Conservation (phyloP, 1,140 invertebrate genomes). For the Bombus difficillimus region DNA sequence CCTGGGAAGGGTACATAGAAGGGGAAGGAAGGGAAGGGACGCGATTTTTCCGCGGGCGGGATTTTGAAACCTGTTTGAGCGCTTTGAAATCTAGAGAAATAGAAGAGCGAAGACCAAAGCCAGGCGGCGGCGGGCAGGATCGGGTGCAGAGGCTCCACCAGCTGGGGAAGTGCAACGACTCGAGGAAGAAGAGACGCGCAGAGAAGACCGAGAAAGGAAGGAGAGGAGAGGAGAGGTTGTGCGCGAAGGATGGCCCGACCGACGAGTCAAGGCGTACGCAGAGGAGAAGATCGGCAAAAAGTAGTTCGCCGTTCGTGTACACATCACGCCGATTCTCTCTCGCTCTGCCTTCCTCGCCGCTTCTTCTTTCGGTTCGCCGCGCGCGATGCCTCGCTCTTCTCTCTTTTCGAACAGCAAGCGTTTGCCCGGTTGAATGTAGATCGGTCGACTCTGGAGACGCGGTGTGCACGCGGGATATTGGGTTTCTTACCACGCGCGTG, state of each 20-base stretch:
- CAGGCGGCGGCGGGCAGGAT: slow-evolving; percentile 64
- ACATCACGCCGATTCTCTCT: slow-evolving; percentile 59
- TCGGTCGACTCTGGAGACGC: slow-evolving; percentile 18
- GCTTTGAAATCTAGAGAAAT: slow-evolving; percentile 81
- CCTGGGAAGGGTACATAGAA: background rate
- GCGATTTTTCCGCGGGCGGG: slow-evolving; percentile 81
- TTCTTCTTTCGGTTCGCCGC: slow-evolving; percentile 35
- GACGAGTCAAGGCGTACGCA: slow-evolving; percentile 70
- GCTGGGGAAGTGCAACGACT: slow-evolving; percentile 55
- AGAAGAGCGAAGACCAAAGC: slow-evolving; percentile 76
- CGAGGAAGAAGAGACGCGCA: slow-evolving; percentile 65
- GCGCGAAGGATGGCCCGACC: slow-evolving; percentile 67
- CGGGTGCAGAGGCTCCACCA: slow-evolving; percentile 43
- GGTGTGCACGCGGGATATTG: slow-evolving; percentile 35
- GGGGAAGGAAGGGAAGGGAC: slow-evolving; percentile 17
- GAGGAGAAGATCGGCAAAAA: slow-evolving; percentile 78
- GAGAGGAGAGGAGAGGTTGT: background rate
- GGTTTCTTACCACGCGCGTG: slow-evolving; percentile 4
- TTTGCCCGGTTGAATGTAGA: slow-evolving; percentile 24
- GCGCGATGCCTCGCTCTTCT: background rate
- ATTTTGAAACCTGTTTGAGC: slow-evolving; percentile 83
- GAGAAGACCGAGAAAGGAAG: slow-evolving; percentile 55
- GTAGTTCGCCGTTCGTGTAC: slow-evolving; percentile 77
- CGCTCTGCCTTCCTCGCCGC: background rate
- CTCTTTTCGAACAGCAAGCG: background rate